Conservation (phyloP, 1,140 invertebrate genomes). For the Heliconius eleuchia region DNA sequence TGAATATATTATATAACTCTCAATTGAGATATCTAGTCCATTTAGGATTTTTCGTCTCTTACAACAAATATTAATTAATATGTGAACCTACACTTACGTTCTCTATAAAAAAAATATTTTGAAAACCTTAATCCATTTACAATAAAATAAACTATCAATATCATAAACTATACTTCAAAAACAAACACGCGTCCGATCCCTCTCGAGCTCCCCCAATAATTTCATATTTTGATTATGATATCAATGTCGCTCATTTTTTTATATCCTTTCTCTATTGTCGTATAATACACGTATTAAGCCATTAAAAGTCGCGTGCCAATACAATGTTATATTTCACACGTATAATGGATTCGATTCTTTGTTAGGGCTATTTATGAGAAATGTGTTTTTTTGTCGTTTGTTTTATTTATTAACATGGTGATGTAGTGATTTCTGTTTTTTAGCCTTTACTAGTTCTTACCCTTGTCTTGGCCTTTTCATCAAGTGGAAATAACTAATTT, state of each 20-base stretch:
- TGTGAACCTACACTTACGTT: too few relatives aligned
- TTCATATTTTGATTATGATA: constrained; percentile 81
- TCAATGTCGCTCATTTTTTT: constrained; percentile 73
- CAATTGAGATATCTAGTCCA: too few relatives aligned
- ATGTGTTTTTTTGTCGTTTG: constrained; percentile 28
- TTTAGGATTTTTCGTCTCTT: too few relatives aligned
- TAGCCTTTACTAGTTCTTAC: background rate
- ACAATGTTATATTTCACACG: constrained; percentile 70
- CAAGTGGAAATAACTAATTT: too few relatives aligned
- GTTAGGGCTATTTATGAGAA: constrained; percentile 53
- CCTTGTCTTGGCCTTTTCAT: too few relatives aligned
- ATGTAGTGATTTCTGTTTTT: background rate
- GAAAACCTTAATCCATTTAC: constrained; percentile 21
- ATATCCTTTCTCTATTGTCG: constrained; percentile 57
- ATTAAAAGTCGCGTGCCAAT: constrained; percentile 75
- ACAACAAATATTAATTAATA: too few relatives aligned
- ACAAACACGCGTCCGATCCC: constrained; percentile 60
- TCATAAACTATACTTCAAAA: constrained; percentile 67
- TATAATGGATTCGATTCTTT: constrained; percentile 63
- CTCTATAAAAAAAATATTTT: background rate
- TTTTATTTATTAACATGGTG: background rate
- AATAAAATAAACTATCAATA: constrained; percentile 55
- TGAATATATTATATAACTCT: too few relatives aligned
- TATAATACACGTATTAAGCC: constrained; percentile 78
- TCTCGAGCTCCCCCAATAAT: constrained; percentile 53